A percentile compares a stretch with the other conserved stretches of the same genome.
Conservation (phyloP, 2,797 vertebrate species). For the Gephyroberyx darwinii region DNA sequence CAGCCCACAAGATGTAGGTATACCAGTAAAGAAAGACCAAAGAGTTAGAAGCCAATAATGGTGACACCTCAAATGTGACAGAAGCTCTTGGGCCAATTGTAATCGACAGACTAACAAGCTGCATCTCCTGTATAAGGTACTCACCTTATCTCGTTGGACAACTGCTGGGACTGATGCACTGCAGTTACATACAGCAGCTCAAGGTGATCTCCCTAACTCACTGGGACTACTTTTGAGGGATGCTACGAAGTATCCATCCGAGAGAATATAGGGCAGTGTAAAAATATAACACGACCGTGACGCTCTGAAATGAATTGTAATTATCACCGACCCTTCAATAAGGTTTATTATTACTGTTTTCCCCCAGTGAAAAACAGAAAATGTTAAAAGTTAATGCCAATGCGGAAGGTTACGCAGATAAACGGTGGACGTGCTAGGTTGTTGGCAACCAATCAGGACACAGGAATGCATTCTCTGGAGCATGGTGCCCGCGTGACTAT, state of each 20-base stretch:
- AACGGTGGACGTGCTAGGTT: constrained; percentile 35
- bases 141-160: constrained; percentile 55
- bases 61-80: neutral
- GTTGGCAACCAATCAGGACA: constrained; percentile 64
- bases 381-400: neutral
- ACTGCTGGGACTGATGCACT: constrained; percentile 45
- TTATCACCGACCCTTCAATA: accelerated
- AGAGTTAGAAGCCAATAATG: neutral
- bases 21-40: neutral
- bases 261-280: constrained; percentile 9
- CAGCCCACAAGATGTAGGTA: constrained; percentile 14
- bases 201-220: constrained; percentile 76
- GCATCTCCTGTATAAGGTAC: constrained; percentile 24
- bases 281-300: accelerated
- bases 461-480: constrained; percentile 23
- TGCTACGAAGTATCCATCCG: constrained; percentile 74
- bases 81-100: neutral
- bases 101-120: accelerated
- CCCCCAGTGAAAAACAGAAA: accelerated
- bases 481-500: constrained; percentile 62
- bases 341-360: neutral
- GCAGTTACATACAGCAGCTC: constrained; percentile 50
- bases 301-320: accelerated
- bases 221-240: constrained; percentile 77
- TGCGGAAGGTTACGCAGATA: constrained; percentile 69